Conservation (phyloP, 2,888 invertebrate species). For the Muscina levida region DNA sequence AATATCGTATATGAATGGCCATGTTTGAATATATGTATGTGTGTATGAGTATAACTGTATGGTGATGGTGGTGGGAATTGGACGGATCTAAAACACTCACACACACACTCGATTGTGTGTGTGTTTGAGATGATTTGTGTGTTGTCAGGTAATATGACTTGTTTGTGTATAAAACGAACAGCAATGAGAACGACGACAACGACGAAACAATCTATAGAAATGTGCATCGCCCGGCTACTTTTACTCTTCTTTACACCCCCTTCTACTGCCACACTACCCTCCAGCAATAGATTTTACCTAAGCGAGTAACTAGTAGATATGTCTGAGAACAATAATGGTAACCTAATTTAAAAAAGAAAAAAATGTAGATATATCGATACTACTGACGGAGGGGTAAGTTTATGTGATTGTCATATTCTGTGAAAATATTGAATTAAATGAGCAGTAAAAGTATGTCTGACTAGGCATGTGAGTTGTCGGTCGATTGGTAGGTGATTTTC, state of each 20-base stretch:
- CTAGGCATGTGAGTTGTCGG: neutral
- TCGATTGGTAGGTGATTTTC: neutral
- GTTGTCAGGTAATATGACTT: constrained; percentile 64
- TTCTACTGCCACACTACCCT: neutral
- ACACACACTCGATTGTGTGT: neutral
- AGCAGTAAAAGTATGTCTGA: constrained; percentile 40
- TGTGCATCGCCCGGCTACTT: neutral
- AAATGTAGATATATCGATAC: constrained; percentile 4
- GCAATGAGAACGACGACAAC: constrained; percentile 22
- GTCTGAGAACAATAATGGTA: constrained; percentile 25
- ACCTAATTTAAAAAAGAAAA: constrained; percentile 20
- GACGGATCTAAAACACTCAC: neutral
- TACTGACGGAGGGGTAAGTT: neutral
- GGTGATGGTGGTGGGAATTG: too few relatives aligned
- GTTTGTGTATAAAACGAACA: constrained; percentile 49
- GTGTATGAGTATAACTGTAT: constrained; percentile 48
- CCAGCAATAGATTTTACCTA: neutral
- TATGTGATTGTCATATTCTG: constrained; percentile 21
- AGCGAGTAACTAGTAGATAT: constrained; percentile 2
- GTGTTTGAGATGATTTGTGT: constrained; percentile 52
- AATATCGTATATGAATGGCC: constrained; percentile 29
- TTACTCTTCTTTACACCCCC: neutral
- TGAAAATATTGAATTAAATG: constrained; percentile 50
- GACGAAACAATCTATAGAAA: constrained; percentile 24
- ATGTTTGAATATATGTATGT: constrained; percentile 38